Evolutionary conservation across 2,888 invertebrate genomes (phyloP).

Genomic region (Lordiphosa andalusiaca): DNA sequence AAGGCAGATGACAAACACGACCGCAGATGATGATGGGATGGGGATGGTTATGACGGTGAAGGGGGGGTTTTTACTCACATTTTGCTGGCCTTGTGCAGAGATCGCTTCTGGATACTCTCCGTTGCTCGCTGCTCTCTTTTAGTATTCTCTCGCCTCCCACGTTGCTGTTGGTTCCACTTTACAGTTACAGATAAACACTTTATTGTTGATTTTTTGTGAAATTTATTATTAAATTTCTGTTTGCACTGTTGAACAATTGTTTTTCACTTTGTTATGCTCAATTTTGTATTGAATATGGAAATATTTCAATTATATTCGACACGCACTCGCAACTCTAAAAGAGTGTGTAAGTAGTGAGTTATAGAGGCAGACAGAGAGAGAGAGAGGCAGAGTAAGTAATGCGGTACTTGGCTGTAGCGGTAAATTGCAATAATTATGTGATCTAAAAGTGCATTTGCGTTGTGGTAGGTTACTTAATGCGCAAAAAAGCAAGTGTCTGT

Average conservation of each 20-base stretch:
- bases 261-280: conserved; percentile 35
- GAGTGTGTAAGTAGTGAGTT: background rate
- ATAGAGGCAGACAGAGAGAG: conserved; percentile 15
- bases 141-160: conserved; percentile 13
- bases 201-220: conserved; percentile 52
- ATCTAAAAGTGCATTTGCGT: conserved; percentile 13
- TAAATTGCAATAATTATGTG: conserved; percentile 11
- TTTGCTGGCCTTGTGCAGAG: conserved; percentile 13
- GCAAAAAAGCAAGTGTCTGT: conserved; percentile 8
- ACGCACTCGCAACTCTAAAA: conserved; percentile 8
- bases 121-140: background rate
- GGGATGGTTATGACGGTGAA: background rate
- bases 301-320: conserved; percentile 21
- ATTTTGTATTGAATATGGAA: conserved; percentile 20
- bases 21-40: background rate
- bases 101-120: conserved; percentile 10
- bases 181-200: conserved; percentile 6
- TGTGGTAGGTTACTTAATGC: conserved; percentile 26
- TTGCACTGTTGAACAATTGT: conserved; percentile 47
- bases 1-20: conserved; percentile 4
- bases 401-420: conserved; percentile 14
- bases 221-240: conserved; percentile 39
- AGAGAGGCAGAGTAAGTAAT: conserved; percentile 7
- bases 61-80: conserved; percentile 10
- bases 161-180: conserved; percentile 6